Evolutionary conservation across 2,113 vertebrate species (phyloP), one percentile per base, ranked within the genome.

Genomic region (Micronisus gabar): DNA sequence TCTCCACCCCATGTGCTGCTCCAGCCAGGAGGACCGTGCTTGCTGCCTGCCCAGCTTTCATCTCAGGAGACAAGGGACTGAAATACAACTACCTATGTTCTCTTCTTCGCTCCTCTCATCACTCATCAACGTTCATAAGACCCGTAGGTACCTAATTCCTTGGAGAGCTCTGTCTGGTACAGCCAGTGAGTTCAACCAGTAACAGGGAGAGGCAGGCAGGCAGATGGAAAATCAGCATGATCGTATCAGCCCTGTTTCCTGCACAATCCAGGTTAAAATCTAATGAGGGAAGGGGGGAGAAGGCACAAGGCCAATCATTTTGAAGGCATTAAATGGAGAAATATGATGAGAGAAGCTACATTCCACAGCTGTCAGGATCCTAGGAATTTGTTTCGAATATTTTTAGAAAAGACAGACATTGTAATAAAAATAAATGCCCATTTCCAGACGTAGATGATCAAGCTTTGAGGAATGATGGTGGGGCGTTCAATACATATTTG

Each of bases 321-420:
- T 56, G 26, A 86, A 84, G 67, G 63, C 36, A 90, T 90, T 81
- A 67, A 58, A 43, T 26, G 38, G 68, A 93, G 86, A 75, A 90
- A 87, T 48, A 55, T 4, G 58, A 80, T 67, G 86, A 93, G 79
- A 76, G 93, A 84, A 94, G 73, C 79, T 53, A 40, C 86, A 90
- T 93, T 90, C 95, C 90, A 67, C 68, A 93, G 90, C 82, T 76
- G 43, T 78, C 85, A 78, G 48, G 75, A 58, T 81, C 53, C 45
- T n/a, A 75, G 82, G 93, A 94, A 90, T 94, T 90, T 56, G 58
- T 50, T 71, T 48, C 62, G 86, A 88, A 86, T 94, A 83, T 93
- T 93, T 93, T 81, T 63, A 81, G 90, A 48, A 56, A 85, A 94
- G 83, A 59, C 82, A 76, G 93, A 90, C 82, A 72, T 53, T 38